Conservation (phyloP, 2,113 vertebrate species). For the Natator depressus region DNA sequence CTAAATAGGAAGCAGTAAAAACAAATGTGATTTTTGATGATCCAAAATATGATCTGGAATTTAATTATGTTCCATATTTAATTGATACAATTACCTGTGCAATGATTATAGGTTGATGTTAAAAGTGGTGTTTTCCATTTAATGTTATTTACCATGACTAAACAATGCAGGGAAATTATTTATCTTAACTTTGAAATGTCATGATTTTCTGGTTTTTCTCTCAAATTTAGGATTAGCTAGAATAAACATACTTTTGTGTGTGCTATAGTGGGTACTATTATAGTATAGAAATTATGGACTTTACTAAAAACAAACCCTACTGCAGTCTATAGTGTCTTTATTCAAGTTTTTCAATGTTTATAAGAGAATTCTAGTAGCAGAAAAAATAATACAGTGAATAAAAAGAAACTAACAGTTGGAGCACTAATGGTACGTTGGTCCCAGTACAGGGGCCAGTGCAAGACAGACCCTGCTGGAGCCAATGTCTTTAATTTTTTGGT, state of each 20-base stretch:
- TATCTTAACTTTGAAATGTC: background rate
- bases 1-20: background rate
- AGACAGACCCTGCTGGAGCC: background rate
- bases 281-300: background rate
- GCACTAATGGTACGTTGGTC: background rate
- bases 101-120: background rate
- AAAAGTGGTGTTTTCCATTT: background rate
- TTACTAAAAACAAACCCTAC: background rate
- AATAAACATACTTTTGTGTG: background rate
- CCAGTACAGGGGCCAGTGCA: background rate
- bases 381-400: background rate
- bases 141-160: background rate
- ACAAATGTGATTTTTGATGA: background rate
- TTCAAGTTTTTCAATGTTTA: background rate
- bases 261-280: background rate
- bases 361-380: background rate
- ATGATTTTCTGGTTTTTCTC: background rate
- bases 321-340: background rate
- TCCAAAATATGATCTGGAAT: background rate
- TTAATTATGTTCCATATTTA: background rate
- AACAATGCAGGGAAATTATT: background rate
- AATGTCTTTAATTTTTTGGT: background rate
- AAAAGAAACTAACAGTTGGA: background rate
- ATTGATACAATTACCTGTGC: background rate
- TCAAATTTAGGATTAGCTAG: background rate